Conservation (phyloP, 2,888 invertebrate genomes). For the Erannis defoliaria region DNA sequence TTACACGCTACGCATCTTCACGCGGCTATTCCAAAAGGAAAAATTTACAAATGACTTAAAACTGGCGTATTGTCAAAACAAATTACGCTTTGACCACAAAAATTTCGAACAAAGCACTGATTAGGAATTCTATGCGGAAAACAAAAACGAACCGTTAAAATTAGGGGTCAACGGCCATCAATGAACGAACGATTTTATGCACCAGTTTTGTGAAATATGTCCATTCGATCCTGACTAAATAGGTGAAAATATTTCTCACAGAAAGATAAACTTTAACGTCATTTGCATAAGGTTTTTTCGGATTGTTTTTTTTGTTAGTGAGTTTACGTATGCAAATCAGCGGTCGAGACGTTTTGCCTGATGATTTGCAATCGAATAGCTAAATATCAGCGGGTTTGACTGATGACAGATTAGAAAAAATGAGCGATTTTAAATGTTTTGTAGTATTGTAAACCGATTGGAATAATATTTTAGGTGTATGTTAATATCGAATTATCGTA, state of each 20-base stretch:
- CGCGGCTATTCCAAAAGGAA: conserved; percentile 30
- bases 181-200: conserved; percentile 70
- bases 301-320: background rate
- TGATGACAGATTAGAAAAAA: conserved; percentile 12
- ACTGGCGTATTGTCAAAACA: conserved; percentile 46
- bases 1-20: conserved; percentile 52
- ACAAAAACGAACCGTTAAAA: conserved; percentile 68
- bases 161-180: conserved; percentile 70
- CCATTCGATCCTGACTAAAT: conserved; percentile 50
- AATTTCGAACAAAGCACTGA: conserved; percentile 51
- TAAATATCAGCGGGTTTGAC: conserved; percentile 20
- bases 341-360: conserved; percentile 47
- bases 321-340: conserved; percentile 50
- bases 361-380: conserved; percentile 17
- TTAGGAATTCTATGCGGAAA: conserved; percentile 66
- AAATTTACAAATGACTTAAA: conserved; percentile 32
- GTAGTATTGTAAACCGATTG: conserved; percentile 18
- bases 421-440: conserved; percentile 7
- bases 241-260: conserved; percentile 6
- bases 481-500: conserved; percentile 26
- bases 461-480: conserved; percentile 38
- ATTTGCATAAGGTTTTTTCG: conserved; percentile 10
- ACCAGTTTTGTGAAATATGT: conserved; percentile 70
- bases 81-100: conserved; percentile 53
- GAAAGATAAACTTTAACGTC: conserved; percentile 6